Percentiles rank a stretch among this genome's conserved stretches.
phyloP scores from a whole-genome alignment of 2,113 vertebrate genomes.

The Apistogramma diplotaenia region DNA sequence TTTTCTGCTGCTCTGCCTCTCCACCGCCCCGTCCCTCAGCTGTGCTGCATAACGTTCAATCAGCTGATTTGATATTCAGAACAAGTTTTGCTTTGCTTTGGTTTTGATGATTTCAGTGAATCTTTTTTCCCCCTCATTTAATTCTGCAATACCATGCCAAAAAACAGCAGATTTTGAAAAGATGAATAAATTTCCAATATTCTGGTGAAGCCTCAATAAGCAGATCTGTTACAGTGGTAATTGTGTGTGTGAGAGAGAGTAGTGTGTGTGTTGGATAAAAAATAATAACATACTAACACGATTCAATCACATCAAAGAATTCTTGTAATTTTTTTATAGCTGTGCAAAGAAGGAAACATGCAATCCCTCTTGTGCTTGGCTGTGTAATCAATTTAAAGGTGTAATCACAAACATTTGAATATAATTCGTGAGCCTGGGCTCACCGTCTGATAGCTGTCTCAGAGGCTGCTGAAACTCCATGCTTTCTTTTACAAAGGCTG shows the following conservation, averaged over 20 bases:
- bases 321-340: background rate
- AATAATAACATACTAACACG: slow-evolving; percentile 1
- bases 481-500: background rate
- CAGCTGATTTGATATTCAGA: background rate
- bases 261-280: background rate
- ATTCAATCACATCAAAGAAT: slow-evolving; percentile 14
- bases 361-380: background rate
- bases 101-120: background rate
- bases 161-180: background rate
- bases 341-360: background rate
- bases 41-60: background rate
- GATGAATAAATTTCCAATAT: background rate
- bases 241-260: background rate
- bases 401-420: background rate
- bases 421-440: background rate
- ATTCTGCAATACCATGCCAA: background rate
- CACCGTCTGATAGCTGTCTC: background rate
- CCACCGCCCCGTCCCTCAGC: background rate
- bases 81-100: background rate
- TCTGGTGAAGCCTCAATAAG: background rate
- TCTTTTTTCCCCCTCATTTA: background rate
- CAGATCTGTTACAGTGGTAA: background rate
- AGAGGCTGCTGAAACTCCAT: background rate
- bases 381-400: background rate
- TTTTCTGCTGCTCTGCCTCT: background rate